These are phyloP conservation scores for Centrocercus urophasianus DNA, from an alignment of 2,113 vertebrate genomes.

Conservation along the genomic window DNA sequence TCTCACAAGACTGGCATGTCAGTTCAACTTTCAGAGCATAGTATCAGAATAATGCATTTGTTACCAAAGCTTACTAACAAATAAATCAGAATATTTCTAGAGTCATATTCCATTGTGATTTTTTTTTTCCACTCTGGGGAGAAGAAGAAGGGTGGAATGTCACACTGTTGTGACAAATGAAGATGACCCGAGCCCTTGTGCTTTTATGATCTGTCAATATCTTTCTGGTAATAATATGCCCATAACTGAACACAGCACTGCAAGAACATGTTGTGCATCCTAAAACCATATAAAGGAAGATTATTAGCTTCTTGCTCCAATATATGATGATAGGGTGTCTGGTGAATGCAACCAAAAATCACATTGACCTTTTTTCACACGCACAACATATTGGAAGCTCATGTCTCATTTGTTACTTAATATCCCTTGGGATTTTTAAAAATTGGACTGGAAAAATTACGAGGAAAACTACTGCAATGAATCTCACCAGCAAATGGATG, in stretches of 20 bases:
- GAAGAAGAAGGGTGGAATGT: constrained; percentile 51
- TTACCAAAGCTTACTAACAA: constrained; percentile 53
- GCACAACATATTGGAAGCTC: constrained; percentile 24
- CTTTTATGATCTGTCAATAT: constrained; percentile 67
- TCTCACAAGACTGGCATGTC: background rate
- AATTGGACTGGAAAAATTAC: constrained; percentile 14
- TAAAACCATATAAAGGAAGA: constrained; percentile 54
- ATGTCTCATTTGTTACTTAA: constrained; percentile 49
- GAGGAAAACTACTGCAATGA: background rate
- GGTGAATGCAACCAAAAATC: constrained; percentile 35
- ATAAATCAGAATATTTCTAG: constrained; percentile 43
- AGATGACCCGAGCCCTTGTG: constrained; percentile 52
- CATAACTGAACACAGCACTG: constrained; percentile 46
- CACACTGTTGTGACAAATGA: constrained; percentile 58
- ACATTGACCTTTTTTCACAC: constrained; percentile 40
- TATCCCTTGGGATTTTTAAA: constrained; percentile 17
- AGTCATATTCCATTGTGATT: constrained; percentile 2
- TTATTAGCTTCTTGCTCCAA: constrained; percentile 51
- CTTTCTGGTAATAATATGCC: constrained; percentile 55
- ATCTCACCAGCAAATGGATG: background rate
- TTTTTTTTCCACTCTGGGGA: constrained; percentile 6
- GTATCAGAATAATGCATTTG: constrained; percentile 12
- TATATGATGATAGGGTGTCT: constrained; percentile 28
- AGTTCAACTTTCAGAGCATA: constrained; percentile 10
- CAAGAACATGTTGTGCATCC: constrained; percentile 51